phyloP scores from a whole-genome alignment of 2,888 invertebrate species.

The Lasius platythorax region DNA sequence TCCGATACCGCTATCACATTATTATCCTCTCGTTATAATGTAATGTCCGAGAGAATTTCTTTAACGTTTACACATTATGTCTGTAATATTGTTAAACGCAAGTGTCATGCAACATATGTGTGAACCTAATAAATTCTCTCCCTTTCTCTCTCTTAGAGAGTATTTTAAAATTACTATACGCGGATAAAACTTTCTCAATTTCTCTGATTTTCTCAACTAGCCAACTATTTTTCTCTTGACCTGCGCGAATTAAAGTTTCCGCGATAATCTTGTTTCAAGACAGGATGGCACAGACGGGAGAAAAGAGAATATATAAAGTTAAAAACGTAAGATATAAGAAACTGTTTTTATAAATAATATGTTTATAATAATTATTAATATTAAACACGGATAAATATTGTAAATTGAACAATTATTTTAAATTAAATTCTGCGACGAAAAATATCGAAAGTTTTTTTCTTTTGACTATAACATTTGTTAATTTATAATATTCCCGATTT shows the following conservation, averaged over 20 bases:
- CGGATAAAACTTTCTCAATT: neutral
- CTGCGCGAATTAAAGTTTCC: slow-evolving; percentile 23
- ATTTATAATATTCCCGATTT: neutral
- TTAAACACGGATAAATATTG: neutral
- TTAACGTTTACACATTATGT: neutral
- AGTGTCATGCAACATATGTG: neutral
- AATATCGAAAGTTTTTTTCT: neutral
- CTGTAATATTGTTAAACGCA: neutral
- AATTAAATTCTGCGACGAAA: neutral
- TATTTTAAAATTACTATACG: neutral
- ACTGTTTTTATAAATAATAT: neutral
- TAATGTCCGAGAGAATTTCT: neutral
- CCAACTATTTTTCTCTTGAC: neutral
- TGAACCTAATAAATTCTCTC: neutral
- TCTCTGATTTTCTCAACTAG: neutral
- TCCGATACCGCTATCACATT: neutral
- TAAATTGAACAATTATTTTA: neutral
- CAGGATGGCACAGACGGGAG: neutral
- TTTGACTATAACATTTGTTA: neutral
- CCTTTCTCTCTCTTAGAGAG: too few relatives aligned
- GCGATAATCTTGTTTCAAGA: neutral
- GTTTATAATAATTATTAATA: neutral
- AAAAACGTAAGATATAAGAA: neutral
- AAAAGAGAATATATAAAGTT: neutral
- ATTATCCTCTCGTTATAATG: neutral